Conservation (phyloP, 2,113 vertebrate species). For the Amazona vittata region DNA sequence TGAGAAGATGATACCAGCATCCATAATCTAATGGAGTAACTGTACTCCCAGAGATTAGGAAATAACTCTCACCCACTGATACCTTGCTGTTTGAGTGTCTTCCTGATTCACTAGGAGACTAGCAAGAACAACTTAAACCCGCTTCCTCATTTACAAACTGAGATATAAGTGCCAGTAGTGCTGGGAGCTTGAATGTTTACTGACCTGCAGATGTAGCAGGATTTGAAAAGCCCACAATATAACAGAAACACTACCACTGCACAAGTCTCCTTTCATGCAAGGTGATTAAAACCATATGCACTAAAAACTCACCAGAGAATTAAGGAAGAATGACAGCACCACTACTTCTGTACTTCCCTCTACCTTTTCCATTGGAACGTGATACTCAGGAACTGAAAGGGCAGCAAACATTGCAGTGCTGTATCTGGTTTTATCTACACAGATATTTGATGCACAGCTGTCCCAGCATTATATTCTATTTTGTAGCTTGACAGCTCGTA, state of each 20-base stretch:
- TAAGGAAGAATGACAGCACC: not conserved
- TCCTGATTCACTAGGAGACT: not conserved
- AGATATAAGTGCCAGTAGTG: not conserved
- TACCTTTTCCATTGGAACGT: not conserved
- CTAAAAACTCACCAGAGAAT: not conserved
- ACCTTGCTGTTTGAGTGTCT: not conserved
- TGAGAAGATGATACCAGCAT: not conserved
- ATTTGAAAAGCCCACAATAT: not conserved
- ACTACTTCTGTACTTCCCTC: not conserved
- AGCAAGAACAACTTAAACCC: not conserved
- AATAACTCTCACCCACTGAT: not conserved
- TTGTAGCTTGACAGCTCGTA: not conserved
- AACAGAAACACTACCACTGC: fast-evolving
- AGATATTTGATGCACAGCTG: too few relatives aligned
- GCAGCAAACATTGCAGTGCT: not conserved
- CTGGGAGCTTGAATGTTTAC: not conserved
- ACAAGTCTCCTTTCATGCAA: not conserved
- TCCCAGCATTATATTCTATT: not conserved
- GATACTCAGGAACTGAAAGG: not conserved
- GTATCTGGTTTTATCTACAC: not conserved
- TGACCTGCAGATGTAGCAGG: not conserved
- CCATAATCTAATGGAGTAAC: not conserved
- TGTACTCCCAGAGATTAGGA: not conserved
- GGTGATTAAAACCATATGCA: fast-evolving
- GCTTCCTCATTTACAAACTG: fast-evolving